These are phyloP conservation scores for Probaryconus sp. DNA, from an alignment of 1,140 invertebrate genomes.

Conservation along the genomic window DNA sequence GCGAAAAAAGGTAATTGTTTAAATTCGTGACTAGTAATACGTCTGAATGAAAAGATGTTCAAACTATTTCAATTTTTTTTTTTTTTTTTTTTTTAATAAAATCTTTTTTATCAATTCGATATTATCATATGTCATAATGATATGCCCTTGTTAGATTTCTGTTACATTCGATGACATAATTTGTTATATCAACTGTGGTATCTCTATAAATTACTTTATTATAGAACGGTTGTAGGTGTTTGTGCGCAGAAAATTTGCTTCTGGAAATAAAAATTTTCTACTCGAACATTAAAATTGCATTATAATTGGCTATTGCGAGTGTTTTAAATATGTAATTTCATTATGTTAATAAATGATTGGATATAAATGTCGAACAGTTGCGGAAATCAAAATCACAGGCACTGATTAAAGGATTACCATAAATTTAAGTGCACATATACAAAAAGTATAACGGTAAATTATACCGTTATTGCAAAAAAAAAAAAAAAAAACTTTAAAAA, in stretches of 20 bases:
- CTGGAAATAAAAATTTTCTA: neutral
- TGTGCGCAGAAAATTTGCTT: conserved; percentile 6
- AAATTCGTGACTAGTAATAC: too few relatives aligned
- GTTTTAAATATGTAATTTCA: neutral
- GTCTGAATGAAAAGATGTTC: neutral
- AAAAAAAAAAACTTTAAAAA: too few relatives aligned
- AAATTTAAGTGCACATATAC: too few relatives aligned
- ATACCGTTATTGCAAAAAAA: neutral
- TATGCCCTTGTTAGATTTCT: conserved; percentile 51
- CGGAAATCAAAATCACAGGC: too few relatives aligned
- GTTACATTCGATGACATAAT: conserved; percentile 49
- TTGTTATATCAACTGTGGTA: conserved; percentile 37
- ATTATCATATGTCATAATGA: conserved; percentile 30
- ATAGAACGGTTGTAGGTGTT: conserved; percentile 33
- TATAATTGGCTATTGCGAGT: neutral
- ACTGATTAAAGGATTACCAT: too few relatives aligned
- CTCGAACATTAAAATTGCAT: conserved; percentile 2
- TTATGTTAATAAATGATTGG: neutral
- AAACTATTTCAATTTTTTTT: neutral
- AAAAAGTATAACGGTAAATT: neutral
- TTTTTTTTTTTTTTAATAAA: conserved; percentile 20
- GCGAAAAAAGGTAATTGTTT: too few relatives aligned
- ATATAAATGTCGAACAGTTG: conserved; percentile 10
- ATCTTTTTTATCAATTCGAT: conserved; percentile 29
- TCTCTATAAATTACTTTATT: conserved; percentile 36